These are phyloP conservation scores for Diplazon laetatorius DNA, from an alignment of 2,888 invertebrate genomes.

Conservation along the genomic window DNA sequence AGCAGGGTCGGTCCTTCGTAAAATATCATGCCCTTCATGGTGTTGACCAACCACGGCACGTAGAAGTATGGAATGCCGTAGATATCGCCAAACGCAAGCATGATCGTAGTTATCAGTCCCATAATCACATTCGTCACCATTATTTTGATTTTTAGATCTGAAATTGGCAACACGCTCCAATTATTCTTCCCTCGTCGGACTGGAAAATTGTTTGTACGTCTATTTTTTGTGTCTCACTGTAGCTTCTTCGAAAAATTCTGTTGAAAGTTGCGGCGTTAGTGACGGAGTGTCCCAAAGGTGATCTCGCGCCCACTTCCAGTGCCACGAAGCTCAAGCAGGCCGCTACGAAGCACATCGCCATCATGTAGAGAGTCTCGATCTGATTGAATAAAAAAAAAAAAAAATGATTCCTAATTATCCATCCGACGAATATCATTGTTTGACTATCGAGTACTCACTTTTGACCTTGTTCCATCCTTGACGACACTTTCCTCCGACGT, in stretches of 20 bases:
- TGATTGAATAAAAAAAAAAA: slow-evolving; percentile 30
- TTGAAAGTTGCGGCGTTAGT: slow-evolving; percentile 72
- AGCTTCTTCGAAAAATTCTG: slow-evolving; percentile 71
- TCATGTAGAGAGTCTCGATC: slow-evolving; percentile 69
- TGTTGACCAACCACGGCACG: slow-evolving; percentile 74
- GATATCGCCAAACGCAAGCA: slow-evolving; percentile 70
- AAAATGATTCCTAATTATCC: neutral
- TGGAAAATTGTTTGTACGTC: too few species aligned
- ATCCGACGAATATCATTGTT: neutral
- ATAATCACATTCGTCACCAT: slow-evolving; percentile 68
- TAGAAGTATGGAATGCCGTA: slow-evolving; percentile 73
- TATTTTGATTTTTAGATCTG: slow-evolving; percentile 73
- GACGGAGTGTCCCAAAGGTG: slow-evolving; percentile 65
- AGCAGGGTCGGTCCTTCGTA: slow-evolving; percentile 73
- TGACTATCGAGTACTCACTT: slow-evolving; percentile 29
- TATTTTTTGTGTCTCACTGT: slow-evolving; percentile 68
- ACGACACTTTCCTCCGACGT: slow-evolving; percentile 14
- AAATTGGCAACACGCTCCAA: slow-evolving; percentile 4
- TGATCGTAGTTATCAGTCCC: slow-evolving; percentile 70
- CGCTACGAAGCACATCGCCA: slow-evolving; percentile 71
- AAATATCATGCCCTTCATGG: slow-evolving; percentile 72
- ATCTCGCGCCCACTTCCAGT: slow-evolving; percentile 71
- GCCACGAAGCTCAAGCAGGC: slow-evolving; percentile 72
- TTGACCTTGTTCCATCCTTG: slow-evolving; percentile 40
- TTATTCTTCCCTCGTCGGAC: too few species aligned